Evolutionary conservation across 2,113 vertebrate species (phyloP).

Genomic region (Cyprinus carpio): DNA sequence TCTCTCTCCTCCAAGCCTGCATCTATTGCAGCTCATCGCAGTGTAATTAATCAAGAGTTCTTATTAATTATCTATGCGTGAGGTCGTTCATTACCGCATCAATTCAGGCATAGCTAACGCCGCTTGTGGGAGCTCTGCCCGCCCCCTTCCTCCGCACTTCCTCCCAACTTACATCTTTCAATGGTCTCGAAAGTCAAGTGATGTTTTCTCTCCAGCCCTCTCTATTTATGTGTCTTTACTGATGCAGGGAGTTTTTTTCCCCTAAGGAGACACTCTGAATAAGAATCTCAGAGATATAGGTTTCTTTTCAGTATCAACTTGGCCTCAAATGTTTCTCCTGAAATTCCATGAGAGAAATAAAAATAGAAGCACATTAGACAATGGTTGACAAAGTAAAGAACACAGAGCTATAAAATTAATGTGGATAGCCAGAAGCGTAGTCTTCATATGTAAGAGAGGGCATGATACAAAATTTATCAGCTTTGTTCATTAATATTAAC

Average conservation of each 20-base stretch:
- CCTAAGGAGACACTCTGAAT: neutral
- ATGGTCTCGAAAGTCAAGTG: conserved; percentile 23
- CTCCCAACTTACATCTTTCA: conserved; percentile 24
- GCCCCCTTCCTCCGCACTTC: conserved; percentile 52
- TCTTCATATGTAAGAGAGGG: neutral
- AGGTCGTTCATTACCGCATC: conserved; percentile 78
- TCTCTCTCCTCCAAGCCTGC: conserved; percentile 10
- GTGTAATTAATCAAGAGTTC: conserved; percentile 77
- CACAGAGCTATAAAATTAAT: conserved; percentile 10
- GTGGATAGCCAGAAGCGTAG: neutral
- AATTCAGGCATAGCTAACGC: conserved; percentile 75
- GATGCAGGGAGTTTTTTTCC: neutral
- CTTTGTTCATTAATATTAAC: conserved; percentile 9
- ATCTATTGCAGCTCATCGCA: conserved; percentile 63
- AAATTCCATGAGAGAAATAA: neutral
- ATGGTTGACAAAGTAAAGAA: conserved; percentile 23
- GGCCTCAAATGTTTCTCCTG: neutral
- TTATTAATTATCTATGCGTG: conserved; percentile 76
- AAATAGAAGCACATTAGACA: conserved; percentile 20
- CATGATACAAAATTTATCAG: neutral
- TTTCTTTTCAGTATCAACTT: neutral
- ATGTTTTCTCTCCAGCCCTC: conserved; percentile 11
- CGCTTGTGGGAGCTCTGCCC: conserved; percentile 70
- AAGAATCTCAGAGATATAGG: neutral
- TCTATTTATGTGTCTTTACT: conserved; percentile 1